phyloP scores from a whole-genome alignment of 2,888 invertebrate species.

The Drosophila greeni region DNA sequence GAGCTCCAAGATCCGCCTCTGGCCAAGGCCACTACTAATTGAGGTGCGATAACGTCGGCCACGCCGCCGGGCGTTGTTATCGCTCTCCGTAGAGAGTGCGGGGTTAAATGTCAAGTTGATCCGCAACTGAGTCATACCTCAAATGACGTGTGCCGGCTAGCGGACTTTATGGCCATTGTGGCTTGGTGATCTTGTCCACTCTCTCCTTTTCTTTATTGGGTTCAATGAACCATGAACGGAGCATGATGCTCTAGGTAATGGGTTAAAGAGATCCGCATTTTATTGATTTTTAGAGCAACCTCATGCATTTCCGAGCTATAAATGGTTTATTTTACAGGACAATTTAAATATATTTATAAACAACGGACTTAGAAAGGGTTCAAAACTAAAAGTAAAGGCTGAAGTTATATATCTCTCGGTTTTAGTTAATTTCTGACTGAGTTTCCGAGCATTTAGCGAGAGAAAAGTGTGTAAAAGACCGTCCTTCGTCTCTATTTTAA shows the following conservation, averaged over 20 bases:
- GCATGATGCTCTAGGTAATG: constrained; percentile 7
- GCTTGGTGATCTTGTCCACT: not conserved
- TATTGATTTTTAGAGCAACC: not conserved
- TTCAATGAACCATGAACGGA: not conserved
- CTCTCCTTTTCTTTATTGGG: constrained; percentile 2
- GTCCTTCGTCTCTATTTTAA: not conserved
- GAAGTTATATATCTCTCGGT: not conserved
- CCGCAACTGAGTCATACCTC: constrained; percentile 24
- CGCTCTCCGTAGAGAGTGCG: not conserved
- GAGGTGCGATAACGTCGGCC: constrained; percentile 21
- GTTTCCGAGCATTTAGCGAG: not conserved
- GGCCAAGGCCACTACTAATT: constrained; percentile 34
- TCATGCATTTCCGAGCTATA: not conserved
- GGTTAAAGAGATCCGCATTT: not conserved
- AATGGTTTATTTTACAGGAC: not conserved
- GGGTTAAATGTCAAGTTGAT: constrained; percentile 22
- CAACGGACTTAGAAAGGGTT: not conserved
- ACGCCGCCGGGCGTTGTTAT: constrained; percentile 6
- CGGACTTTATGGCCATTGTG: not conserved
- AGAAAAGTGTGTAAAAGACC: not conserved
- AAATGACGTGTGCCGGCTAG: constrained; percentile 12
- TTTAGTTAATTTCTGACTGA: not conserved
- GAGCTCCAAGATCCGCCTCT: constrained; percentile 22
- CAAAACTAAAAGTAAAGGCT: rapidly evolving
- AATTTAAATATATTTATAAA: not conserved